Evolutionary conservation across 2,888 invertebrate genomes (phyloP), one percentile per base, ranked within the genome.

Genomic region (Idaea straminata): DNA sequence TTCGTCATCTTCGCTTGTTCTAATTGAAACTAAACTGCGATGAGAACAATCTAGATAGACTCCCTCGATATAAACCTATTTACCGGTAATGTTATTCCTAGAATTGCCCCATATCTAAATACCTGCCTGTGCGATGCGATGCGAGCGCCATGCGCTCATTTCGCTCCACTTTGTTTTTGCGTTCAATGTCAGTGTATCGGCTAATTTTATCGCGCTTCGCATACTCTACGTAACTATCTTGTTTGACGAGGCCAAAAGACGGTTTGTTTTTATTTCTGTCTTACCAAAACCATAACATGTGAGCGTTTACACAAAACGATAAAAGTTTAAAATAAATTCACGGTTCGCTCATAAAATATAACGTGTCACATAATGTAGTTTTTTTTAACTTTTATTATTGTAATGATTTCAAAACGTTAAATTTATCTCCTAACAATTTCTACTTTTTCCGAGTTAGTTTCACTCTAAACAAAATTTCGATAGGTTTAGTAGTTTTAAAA

Each of bases 181-280:
- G 91, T 92, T 91, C 91, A 92, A 92, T 92, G 92, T 92, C 91
- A 91, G 89, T 86, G 88, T 91, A 91, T 89, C 87, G 85, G 88
- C 91, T 92, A 92, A 92, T 91, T 91, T 91, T 92, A 91, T 89
- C 92, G 79, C 87, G 85, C 81, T 83, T 85, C 88, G 85, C 85
- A 83, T 80, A 83, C 81, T 80, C 86, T 85, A 84, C 88, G 87
- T 85, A 88, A 88, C 87, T 83, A 87, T 88, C 83, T 84, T 84
- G 84, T 86, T 87, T 83, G 87, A 86, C 86, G 87, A 84, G 85
- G 85, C 87, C 86, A 89, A 87, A 85, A 83, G 81, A 83, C 83
- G 82, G 85, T 90, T 89, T 91, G 90, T 90, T 91, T 90, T 90
- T 86, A 85, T 89, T 86, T 79, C 82, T 78, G 79, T 74, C 79